Percentiles rank a stretch among this genome's conserved stretches.
Conservation (phyloP, 2,113 vertebrate species). For the Genyomyrus donnyi region DNA sequence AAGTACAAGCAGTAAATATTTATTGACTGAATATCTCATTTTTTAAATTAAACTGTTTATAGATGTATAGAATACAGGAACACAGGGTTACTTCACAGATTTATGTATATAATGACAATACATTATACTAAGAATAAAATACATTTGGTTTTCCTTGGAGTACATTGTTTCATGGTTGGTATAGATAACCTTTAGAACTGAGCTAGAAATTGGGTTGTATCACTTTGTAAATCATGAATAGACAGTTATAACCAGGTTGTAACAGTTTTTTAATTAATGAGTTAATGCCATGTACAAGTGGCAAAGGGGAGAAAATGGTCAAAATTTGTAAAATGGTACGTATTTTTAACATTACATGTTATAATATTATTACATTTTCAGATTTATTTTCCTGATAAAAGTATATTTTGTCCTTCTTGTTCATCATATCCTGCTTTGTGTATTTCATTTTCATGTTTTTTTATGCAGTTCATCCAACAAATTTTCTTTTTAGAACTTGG, state of each 20-base stretch:
- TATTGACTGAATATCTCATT: not conserved
- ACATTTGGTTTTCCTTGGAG: not conserved
- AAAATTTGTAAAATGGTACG: not conserved
- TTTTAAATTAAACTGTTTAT: not conserved
- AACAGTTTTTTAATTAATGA: not conserved
- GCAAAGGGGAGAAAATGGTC: not conserved
- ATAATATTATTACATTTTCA: not conserved
- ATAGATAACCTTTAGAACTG: not conserved
- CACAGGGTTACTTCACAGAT: not conserved
- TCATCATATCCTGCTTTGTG: not conserved
- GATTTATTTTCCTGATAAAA: not conserved
- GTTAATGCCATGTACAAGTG: not conserved
- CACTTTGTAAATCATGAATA: not conserved
- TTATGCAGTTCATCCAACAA: not conserved
- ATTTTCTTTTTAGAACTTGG: not conserved
- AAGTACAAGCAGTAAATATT: not conserved
- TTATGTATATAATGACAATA: not conserved
- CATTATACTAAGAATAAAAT: not conserved
- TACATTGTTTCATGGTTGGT: not conserved
- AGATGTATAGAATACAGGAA: not conserved
- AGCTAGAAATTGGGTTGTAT: not conserved
- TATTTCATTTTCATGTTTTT: not conserved
- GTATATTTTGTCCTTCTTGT: not conserved
- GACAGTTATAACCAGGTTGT: not conserved
- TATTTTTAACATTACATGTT: not conserved